Conservation (phyloP, 1,140 invertebrate species). For the Drosophila obscura region DNA sequence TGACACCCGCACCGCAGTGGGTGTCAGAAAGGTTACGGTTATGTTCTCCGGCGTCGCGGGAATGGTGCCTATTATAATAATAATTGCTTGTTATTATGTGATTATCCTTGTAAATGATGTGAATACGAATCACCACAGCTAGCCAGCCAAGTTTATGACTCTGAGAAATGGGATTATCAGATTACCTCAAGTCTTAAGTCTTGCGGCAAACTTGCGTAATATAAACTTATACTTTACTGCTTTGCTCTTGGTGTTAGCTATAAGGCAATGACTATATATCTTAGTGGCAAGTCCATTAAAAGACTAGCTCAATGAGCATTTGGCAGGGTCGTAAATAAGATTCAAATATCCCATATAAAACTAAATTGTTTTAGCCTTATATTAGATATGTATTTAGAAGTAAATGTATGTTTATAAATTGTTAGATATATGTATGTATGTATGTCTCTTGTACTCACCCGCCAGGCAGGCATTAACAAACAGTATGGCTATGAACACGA, state of each 20-base stretch:
- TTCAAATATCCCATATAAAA: too few species aligned
- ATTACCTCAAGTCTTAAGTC: background rate
- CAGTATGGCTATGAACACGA: constrained; percentile 74
- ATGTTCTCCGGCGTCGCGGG: constrained; percentile 92
- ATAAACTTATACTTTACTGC: too few species aligned
- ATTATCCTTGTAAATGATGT: constrained; percentile 39
- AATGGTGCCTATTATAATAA: constrained; percentile 88
- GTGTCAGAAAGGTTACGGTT: constrained; percentile 92
- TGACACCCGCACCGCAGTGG: constrained; percentile 91
- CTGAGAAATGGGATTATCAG: constrained; percentile 14
- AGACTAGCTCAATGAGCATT: too few species aligned
- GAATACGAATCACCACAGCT: constrained; percentile 5
- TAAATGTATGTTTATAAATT: too few species aligned
- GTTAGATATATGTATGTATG: background rate
- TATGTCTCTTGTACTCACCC: constrained; percentile 61
- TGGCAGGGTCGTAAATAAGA: too few species aligned
- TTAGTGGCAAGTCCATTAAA: too few species aligned
- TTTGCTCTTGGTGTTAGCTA: too few species aligned
- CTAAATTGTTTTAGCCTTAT: too few species aligned
- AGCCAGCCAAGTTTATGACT: constrained; percentile 11
- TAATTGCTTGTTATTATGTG: constrained; percentile 56
- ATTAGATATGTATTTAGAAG: too few species aligned
- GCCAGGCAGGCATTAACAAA: constrained; percentile 81
- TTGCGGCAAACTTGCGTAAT: constrained; percentile 2
- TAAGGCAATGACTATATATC: too few species aligned